These are phyloP conservation scores for Calypte anna DNA, from an alignment of 2,113 vertebrate species.

Conservation along the genomic window DNA sequence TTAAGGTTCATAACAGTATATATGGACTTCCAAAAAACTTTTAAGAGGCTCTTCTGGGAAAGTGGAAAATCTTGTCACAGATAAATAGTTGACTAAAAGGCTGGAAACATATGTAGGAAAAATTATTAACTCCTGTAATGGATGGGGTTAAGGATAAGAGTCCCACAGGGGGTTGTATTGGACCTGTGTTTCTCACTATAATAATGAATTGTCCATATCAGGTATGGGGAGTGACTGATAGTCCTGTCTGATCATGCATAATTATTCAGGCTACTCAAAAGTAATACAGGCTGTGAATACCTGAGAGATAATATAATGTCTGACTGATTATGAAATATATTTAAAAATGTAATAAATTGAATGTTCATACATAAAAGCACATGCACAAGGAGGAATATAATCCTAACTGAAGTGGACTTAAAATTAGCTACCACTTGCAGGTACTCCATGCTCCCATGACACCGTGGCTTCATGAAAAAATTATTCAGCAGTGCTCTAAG, in stretches of 20 bases:
- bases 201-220: neutral
- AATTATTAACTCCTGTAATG: neutral
- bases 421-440: neutral
- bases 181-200: neutral
- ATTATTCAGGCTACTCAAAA: neutral
- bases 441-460: too few species aligned
- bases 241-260: neutral
- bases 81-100: neutral
- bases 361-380: neutral
- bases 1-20: neutral
- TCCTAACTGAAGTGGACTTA: neutral
- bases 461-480: neutral
- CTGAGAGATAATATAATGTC: neutral
- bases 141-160: neutral
- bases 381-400: neutral
- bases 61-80: neutral
- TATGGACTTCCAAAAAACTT: neutral
- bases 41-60: accelerated
- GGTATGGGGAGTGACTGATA: neutral
- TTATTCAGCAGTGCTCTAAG: neutral
- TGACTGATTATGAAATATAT: neutral
- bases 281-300: neutral
- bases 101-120: neutral
- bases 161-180: neutral
- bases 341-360: neutral